Base-by-base conservation (phyloP, 1,140 invertebrate genomes). In the Cotesia typhae region DNA sequence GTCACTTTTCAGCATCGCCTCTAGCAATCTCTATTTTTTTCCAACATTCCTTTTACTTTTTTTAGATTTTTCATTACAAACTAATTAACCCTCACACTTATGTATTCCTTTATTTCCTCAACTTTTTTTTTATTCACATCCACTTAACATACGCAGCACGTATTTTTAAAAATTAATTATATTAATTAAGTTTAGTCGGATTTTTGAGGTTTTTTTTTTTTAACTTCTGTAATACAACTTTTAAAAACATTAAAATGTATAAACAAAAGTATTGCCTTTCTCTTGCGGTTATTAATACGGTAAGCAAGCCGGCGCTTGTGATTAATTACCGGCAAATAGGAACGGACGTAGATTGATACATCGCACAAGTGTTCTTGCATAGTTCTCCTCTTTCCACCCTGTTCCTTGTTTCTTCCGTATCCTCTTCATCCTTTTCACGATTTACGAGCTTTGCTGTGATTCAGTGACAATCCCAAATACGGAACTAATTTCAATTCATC, bases 1-100 rank as follows among this genome's bases (percentile, higher is more conserved):
- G 76, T 53, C 75, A 76, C 74, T 79, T 79, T 79, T 76, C 76
- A 78, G 36, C 71, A 66, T 74, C 74, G 74, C 74, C 67, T 67
- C 14, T 38, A 64, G 70, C 70, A 57, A 72, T 67, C 41, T 37
- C 52, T 35, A 36, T 72, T 72, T 72, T 57, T 71, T 37, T 53
- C 2, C 12, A n/a, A 37, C 47, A 37, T 71, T 53, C 51, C 20
- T 51, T 64, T 63, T 52, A 12, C n/a, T 53, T 17, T 38, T 28
- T 53, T 59, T 28, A 14, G 12, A 55, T 17, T 67, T 55, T 67
- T 67, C 36, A 51, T 20, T 67, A 67, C 28, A 47, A 47, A 47
- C 41, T 47, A 47, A 47, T 47, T 47, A 47, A 47, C 41, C 10
- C 41, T 10, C 41, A 47, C 41, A 47, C 41, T 47, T 47, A 10